Conservation (phyloP, 2,888 invertebrate species). For the Philonicus albiceps region DNA sequence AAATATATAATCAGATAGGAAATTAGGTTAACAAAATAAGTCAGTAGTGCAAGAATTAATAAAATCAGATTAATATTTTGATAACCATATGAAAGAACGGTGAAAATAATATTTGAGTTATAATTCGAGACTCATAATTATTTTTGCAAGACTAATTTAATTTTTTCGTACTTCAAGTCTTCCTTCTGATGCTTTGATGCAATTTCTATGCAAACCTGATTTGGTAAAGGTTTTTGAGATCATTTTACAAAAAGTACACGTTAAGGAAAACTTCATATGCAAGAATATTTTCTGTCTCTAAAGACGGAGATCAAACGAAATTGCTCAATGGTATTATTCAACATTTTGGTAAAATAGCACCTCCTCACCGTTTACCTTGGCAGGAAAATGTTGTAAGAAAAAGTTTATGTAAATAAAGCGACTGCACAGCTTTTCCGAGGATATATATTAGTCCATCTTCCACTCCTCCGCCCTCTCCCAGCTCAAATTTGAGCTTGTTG, state of each 20-base stretch:
- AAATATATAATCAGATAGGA: not conserved
- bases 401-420: constrained; percentile 23
- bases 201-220: not conserved
- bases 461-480: not conserved
- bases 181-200: not conserved
- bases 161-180: not conserved
- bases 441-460: constrained; percentile 7
- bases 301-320: not conserved
- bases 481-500: not conserved
- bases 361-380: not conserved
- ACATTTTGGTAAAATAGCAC: not conserved
- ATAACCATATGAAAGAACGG: not conserved
- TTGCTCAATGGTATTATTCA: not conserved
- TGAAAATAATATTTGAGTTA: too few species aligned
- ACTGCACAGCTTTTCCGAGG: not conserved
- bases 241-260: not conserved
- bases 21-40: not conserved
- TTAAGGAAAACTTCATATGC: not conserved
- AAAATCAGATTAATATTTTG: not conserved
- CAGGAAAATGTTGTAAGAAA: not conserved
- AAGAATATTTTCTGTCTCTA: not conserved
- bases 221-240: not conserved
- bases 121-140: not conserved
- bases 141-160: not conserved
- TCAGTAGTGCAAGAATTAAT: not conserved